Conservation (phyloP, 2,797 vertebrate genomes). For the Pseudochirops cupreus region DNA sequence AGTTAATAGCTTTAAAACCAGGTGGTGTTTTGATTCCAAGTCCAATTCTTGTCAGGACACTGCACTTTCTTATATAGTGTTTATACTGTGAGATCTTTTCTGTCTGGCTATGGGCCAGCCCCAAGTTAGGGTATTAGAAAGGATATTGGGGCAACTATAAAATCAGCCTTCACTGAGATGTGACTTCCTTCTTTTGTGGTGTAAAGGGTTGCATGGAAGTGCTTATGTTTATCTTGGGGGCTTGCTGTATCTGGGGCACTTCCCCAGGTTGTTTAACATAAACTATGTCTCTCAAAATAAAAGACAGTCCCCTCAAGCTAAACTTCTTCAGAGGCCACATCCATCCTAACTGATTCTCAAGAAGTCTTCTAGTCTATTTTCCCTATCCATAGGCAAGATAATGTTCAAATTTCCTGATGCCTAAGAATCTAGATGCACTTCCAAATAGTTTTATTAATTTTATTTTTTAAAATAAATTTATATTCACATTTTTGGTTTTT, state of each 20-base stretch:
- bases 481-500: background rate
- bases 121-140: conserved; percentile 10
- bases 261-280: background rate
- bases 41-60: background rate
- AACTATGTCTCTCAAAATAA: background rate
- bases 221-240: background rate
- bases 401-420: background rate
- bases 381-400: background rate
- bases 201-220: background rate
- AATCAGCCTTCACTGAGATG: background rate
- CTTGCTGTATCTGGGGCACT: background rate
- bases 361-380: background rate
- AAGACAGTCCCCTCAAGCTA: background rate
- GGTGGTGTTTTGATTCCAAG: background rate
- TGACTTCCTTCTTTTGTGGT: background rate
- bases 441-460: background rate
- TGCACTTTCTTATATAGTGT: background rate
- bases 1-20: background rate
- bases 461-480: background rate
- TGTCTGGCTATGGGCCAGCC: background rate
- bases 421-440: background rate
- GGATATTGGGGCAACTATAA: background rate
- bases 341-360: background rate
- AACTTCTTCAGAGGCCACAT: background rate
- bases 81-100: conserved; percentile 1